Evolutionary conservation across 2,113 vertebrate genomes (phyloP).

Genomic region (Crotophaga sulcirostris): DNA sequence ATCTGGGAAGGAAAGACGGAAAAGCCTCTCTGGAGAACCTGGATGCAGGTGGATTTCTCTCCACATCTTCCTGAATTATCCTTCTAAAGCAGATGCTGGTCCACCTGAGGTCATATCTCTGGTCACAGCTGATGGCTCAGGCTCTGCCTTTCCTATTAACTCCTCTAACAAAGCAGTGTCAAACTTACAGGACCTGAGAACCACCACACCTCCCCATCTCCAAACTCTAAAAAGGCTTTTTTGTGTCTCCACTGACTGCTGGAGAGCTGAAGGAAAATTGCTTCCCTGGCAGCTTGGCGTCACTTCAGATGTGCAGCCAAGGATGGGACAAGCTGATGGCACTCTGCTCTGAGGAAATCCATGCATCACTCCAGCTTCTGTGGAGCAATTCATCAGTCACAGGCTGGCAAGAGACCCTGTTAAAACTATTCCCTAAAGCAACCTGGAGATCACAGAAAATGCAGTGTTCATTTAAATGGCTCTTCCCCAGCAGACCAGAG

Average conservation of each 20-base stretch:
- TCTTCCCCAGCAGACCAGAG: neutral
- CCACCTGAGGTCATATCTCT: neutral
- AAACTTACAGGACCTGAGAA: neutral
- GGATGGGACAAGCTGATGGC: neutral
- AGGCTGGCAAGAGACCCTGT: neutral
- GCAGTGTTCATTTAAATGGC: neutral
- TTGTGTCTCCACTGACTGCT: neutral
- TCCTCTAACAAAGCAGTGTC: neutral
- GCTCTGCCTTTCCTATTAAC: neutral
- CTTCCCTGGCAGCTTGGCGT: neutral
- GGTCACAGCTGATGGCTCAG: neutral
- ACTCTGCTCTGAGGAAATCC: neutral
- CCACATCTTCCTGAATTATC: neutral
- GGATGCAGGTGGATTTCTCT: neutral
- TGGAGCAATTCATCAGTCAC: neutral
- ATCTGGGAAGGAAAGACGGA: neutral
- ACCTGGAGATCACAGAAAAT: neutral
- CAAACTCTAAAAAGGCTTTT: neutral
- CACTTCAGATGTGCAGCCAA: neutral
- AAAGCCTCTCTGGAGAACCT: neutral
- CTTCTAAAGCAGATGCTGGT: neutral
- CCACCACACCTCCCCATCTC: neutral
- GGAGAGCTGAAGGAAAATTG: neutral
- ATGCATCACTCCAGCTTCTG: neutral
- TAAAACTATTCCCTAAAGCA: accelerated